Percentiles rank a stretch among this genome's conserved stretches.
phyloP scores from a whole-genome alignment of 2,888 invertebrate genomes.

The Tanypteryx hageni region DNA sequence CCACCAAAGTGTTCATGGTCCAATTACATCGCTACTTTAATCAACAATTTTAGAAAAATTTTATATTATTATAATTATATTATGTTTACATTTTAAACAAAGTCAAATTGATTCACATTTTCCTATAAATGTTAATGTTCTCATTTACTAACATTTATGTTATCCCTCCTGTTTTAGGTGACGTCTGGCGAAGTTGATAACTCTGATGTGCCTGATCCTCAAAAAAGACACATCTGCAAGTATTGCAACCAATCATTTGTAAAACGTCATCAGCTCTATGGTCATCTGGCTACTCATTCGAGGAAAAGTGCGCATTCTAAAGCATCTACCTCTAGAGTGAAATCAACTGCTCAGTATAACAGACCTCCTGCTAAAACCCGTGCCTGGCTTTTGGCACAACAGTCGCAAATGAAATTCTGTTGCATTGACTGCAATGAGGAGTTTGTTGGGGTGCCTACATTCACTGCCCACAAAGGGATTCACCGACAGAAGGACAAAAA shows the following conservation, averaged over 20 bases:
- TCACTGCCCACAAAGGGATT: slow-evolving; percentile 22
- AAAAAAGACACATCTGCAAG: slow-evolving; percentile 29
- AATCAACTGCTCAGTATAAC: neutral
- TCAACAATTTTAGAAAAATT: too few species aligned
- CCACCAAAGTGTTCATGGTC: too few species aligned
- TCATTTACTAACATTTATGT: neutral
- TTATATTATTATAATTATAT: neutral
- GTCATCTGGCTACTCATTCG: slow-evolving; percentile 35
- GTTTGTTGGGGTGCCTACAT: neutral
- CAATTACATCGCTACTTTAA: too few species aligned
- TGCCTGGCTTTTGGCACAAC: slow-evolving; percentile 43
- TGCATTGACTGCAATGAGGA: slow-evolving; percentile 48
- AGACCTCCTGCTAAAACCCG: slow-evolving; percentile 30
- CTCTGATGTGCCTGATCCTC: neutral
- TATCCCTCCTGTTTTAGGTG: neutral
- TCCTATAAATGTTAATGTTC: neutral
- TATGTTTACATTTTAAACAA: neutral
- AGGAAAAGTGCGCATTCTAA: neutral
- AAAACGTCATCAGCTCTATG: slow-evolving; percentile 11
- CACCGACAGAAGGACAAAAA: slow-evolving; percentile 45
- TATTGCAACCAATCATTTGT: slow-evolving; percentile 25
- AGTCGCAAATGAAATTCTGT: slow-evolving; percentile 20
- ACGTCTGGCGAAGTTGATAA: neutral
- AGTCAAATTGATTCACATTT: neutral
- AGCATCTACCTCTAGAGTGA: neutral